phyloP scores from a whole-genome alignment of 37 sponge, comb jelly and placozoan genomes.

The Axinella damicornis region DNA sequence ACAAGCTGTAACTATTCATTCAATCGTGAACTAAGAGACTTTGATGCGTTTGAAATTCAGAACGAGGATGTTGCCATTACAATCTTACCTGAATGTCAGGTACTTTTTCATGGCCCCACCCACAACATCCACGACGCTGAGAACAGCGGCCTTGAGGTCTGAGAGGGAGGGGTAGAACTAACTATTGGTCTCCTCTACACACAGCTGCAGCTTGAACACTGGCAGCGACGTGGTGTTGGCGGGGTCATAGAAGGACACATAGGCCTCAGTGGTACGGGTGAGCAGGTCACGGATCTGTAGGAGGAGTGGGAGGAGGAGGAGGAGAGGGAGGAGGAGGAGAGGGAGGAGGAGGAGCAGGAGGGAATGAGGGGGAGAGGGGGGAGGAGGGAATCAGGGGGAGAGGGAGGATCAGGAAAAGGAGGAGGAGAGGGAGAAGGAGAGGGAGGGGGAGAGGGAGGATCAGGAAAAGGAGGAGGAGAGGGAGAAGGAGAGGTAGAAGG shows the following conservation, averaged over 20 bases:
- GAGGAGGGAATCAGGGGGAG: too few species aligned
- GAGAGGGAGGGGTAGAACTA: slow-evolving; percentile 88
- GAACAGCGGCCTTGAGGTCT: slow-evolving; percentile 86
- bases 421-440: not conserved
- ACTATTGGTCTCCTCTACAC: slow-evolving; percentile 61
- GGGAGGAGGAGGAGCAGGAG: not conserved
- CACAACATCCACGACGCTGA: slow-evolving; percentile 62
- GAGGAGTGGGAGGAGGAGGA: not conserved
- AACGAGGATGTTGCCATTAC: too few species aligned
- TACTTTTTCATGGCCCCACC: slow-evolving; percentile 41
- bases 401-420: not conserved
- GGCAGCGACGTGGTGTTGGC: slow-evolving; percentile 65
- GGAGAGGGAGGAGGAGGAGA: not conserved
- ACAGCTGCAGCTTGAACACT: slow-evolving; percentile 87
- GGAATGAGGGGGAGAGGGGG: too few species aligned
- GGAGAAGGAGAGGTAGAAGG: not conserved
- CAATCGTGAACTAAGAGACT: too few species aligned
- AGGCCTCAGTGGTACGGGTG: slow-evolving; percentile 60
- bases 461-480: not conserved
- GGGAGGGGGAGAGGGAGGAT: not conserved
- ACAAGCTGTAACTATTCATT: too few species aligned
- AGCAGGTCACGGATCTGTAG: slow-evolving; percentile 70
- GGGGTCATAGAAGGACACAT: slow-evolving; percentile 70
- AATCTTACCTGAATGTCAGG: slow-evolving; percentile 52
- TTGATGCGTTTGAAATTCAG: too few species aligned